Evolutionary conservation across 2,888 invertebrate genomes (phyloP).

Genomic region (Rhingia campestris): DNA sequence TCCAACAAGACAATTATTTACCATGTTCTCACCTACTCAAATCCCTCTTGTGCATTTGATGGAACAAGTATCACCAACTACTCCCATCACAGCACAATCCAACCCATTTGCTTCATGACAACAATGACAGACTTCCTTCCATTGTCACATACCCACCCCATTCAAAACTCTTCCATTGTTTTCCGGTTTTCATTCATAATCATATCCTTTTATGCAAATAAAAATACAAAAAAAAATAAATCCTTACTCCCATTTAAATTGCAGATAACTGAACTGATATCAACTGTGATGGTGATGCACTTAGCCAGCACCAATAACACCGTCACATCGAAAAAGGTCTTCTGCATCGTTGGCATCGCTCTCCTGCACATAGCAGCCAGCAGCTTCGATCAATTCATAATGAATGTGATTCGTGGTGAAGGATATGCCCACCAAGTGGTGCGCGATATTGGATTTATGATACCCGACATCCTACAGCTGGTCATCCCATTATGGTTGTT

Average conservation of each 20-base stretch:
- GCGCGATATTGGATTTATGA: slow-evolving; percentile 87
- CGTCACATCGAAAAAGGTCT: slow-evolving; percentile 84
- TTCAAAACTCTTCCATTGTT: slow-evolving; percentile 3
- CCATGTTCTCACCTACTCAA: slow-evolving; percentile 3
- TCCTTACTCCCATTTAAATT: slow-evolving; percentile 73
- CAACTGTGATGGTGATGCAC: slow-evolving; percentile 85
- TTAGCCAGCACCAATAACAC: slow-evolving; percentile 84
- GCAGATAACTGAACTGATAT: slow-evolving; percentile 85
- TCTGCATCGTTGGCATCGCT: slow-evolving; percentile 85
- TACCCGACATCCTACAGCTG: slow-evolving; percentile 86
- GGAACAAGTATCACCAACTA: slow-evolving; percentile 10
- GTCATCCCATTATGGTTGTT: slow-evolving; percentile 85
- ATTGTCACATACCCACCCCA: not conserved
- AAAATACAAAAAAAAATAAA: no score
- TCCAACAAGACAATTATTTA: not conserved
- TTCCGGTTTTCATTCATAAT: slow-evolving; percentile 42
- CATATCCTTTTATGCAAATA: no score
- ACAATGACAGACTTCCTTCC: not conserved
- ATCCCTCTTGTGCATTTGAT: slow-evolving; percentile 11
- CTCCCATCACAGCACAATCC: not conserved
- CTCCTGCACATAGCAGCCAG: slow-evolving; percentile 86
- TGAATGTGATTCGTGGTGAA: slow-evolving; percentile 86
- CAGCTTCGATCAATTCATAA: slow-evolving; percentile 86
- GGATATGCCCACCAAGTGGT: slow-evolving; percentile 87
- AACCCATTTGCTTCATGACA: not conserved